These are phyloP conservation scores for Polydesmus complanatus DNA, from an alignment of 2,888 invertebrate species.

Conservation along the genomic window DNA sequence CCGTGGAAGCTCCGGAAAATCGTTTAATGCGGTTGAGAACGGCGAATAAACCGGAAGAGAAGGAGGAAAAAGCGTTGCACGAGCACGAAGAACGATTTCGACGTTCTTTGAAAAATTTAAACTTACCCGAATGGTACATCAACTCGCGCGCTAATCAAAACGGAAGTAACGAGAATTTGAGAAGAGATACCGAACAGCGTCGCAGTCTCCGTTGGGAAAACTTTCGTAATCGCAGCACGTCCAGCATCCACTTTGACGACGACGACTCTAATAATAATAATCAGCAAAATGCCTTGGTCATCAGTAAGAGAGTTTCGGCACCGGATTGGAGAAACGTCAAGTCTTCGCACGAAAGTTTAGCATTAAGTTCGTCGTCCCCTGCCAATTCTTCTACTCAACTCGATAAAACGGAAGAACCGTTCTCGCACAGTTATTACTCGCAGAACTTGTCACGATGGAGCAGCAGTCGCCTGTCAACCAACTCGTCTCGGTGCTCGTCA, in stretches of 20 bases:
- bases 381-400: background rate
- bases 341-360: slow-evolving; percentile 23
- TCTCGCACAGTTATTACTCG: slow-evolving; percentile 26
- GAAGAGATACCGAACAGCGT: background rate
- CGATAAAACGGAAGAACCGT: background rate
- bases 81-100: slow-evolving; percentile 89
- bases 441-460: slow-evolving; percentile 29
- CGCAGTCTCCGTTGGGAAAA: slow-evolving; percentile 24
- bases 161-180: slow-evolving; percentile 13
- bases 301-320: slow-evolving; percentile 18
- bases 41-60: slow-evolving; percentile 25
- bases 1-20: slow-evolving; percentile 84
- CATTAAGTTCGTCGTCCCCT: slow-evolving; percentile 24
- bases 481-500: slow-evolving; percentile 26
- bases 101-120: slow-evolving; percentile 80
- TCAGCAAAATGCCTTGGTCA: slow-evolving; percentile 18
- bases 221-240: background rate
- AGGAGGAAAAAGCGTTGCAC: slow-evolving; percentile 62
- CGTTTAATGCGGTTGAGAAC: slow-evolving; percentile 45
- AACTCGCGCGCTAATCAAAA: slow-evolving; percentile 45
- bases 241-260: slow-evolving; percentile 32
- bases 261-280: background rate
- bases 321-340: slow-evolving; percentile 21
- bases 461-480: background rate
- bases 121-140: slow-evolving; percentile 90